These are phyloP conservation scores for Bombylius major DNA, from an alignment of 2,888 invertebrate genomes.

Conservation along the genomic window DNA sequence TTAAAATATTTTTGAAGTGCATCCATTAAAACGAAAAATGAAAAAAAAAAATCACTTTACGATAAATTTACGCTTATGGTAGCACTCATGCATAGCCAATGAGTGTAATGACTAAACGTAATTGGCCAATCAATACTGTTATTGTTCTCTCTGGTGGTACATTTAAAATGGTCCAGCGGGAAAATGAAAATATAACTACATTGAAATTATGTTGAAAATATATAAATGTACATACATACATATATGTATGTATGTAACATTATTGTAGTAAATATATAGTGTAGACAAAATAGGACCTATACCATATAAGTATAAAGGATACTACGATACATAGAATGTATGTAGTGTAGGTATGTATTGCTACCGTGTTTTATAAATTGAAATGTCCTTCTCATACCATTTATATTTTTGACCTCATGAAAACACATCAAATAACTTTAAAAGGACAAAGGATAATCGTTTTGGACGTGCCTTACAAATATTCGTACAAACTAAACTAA, in stretches of 20 bases:
- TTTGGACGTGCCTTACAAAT: constrained; percentile 13
- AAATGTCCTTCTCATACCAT: no score
- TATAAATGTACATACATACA: not conserved
- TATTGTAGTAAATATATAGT: no score
- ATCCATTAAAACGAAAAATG: not conserved
- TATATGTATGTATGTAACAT: not conserved
- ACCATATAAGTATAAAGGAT: no score
- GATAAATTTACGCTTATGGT: constrained; percentile 1
- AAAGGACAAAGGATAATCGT: constrained; percentile 19
- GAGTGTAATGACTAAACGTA: constrained; percentile 27
- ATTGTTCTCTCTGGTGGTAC: constrained; percentile 21
- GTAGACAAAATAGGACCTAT: no score
- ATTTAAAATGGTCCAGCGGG: not conserved
- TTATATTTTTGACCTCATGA: constrained; percentile 11
- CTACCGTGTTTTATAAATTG: no score
- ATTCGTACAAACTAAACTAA: no score
- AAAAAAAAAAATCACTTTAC: constrained; percentile 3
- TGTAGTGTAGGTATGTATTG: no score
- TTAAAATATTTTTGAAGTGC: not conserved
- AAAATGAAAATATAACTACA: not conserved
- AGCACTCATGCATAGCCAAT: constrained; percentile 22
- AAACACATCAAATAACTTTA: constrained; percentile 20
- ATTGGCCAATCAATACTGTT: constrained; percentile 38
- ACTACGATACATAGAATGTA: not conserved
- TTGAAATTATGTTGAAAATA: not conserved